Evolutionary conservation across 1,140 invertebrate species (phyloP).

Genomic region (Calliphora vicina): DNA sequence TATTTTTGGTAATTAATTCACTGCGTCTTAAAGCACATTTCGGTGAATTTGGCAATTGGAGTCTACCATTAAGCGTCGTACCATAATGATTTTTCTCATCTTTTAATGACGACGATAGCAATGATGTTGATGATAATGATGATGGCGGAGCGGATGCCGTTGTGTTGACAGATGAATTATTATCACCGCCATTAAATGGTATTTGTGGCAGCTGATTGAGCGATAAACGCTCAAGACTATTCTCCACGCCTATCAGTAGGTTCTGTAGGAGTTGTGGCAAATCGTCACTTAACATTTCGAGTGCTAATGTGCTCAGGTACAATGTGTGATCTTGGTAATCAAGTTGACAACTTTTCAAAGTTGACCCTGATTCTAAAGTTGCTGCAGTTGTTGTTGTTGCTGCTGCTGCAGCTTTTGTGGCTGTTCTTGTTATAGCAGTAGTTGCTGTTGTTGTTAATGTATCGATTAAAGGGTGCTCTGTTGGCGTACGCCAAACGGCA

Average conservation of each 20-base stretch:
- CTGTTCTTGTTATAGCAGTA: not conserved
- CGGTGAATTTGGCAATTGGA: slow-evolving; percentile 49
- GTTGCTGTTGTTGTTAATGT: not conserved
- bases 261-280: slow-evolving; percentile 70
- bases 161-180: slow-evolving; percentile 13
- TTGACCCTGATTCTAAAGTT: slow-evolving; percentile 3
- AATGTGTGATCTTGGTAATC: slow-evolving; percentile 6
- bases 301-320: slow-evolving; percentile 38
- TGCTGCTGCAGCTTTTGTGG: not conserved
- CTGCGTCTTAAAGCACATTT: slow-evolving; percentile 61
- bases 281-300: slow-evolving; percentile 60
- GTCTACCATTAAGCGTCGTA: slow-evolving; percentile 1
- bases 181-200: not conserved
- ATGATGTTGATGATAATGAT: slow-evolving; percentile 42
- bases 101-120: slow-evolving; percentile 28
- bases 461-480: not conserved
- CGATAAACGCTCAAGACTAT: slow-evolving; percentile 72
- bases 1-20: slow-evolving; percentile 64
- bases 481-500: slow-evolving; percentile 55
- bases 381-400: not conserved
- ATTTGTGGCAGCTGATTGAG: slow-evolving; percentile 68
- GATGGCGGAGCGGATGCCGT: slow-evolving; percentile 28
- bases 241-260: slow-evolving; percentile 72
- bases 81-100: slow-evolving; percentile 38
- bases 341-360: not conserved